Conservation (phyloP, 2,797 vertebrate species). For the Molossus alvarezi region DNA sequence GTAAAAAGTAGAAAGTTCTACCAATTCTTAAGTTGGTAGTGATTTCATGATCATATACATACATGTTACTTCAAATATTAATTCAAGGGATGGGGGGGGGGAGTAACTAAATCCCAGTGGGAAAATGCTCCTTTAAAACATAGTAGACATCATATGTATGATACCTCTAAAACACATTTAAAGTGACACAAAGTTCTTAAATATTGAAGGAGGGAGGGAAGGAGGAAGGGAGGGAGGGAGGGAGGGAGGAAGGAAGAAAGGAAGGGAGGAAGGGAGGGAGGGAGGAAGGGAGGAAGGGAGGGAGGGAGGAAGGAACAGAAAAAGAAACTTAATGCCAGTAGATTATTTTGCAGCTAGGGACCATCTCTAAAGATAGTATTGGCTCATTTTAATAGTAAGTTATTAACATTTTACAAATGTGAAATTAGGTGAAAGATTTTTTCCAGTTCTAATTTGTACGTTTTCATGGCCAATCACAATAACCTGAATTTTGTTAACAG, state of each 20-base stretch:
- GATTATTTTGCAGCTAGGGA: conserved; percentile 11
- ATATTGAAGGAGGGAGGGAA: neutral
- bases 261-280: too few species aligned
- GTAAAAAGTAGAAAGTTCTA: conserved; percentile 29
- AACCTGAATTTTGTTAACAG: conserved; percentile 23
- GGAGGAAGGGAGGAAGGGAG: too few species aligned
- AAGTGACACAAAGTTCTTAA: neutral
- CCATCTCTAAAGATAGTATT: neutral
- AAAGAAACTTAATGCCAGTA: neutral
- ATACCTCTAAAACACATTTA: neutral
- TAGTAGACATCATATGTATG: neutral
- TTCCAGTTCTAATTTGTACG: neutral
- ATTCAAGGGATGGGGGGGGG: neutral
- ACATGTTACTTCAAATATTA: neutral
- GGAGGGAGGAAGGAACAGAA: too few species aligned
- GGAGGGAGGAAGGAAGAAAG: too few species aligned
- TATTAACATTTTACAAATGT: conserved; percentile 9
- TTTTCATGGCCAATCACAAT: conserved; percentile 7
- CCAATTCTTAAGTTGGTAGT: neutral
- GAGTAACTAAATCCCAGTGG: neutral
- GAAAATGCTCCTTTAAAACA: conserved; percentile 10
- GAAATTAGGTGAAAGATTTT: neutral
- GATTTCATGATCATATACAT: neutral
- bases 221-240: too few species aligned
- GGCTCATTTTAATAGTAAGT: conserved; percentile 2